Percentiles rank a stretch among this genome's conserved stretches.
Conservation (phyloP, 2,113 vertebrate species). For the Cygnus atratus region DNA sequence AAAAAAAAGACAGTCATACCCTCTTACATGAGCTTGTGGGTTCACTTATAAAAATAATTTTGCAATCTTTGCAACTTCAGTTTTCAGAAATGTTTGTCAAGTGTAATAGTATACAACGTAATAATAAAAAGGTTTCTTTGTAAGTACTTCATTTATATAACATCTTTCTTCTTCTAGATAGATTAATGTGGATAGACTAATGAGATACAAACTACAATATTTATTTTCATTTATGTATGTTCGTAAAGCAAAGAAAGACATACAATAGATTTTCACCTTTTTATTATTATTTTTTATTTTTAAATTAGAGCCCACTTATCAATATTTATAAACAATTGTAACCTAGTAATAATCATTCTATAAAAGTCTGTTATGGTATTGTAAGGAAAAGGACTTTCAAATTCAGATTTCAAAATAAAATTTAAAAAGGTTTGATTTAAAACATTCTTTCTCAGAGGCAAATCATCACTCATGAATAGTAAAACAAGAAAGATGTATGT, state of each 20-base stretch:
- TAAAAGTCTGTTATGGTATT: neutral
- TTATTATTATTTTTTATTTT: neutral
- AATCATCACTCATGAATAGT: neutral
- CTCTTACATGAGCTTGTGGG: neutral
- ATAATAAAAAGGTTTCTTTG: neutral
- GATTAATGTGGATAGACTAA: neutral
- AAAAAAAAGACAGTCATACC: neutral
- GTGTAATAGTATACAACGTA: neutral
- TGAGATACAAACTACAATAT: neutral
- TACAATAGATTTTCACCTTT: neutral
- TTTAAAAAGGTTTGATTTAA: neutral
- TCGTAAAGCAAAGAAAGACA: neutral
- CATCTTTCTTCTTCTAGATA: neutral
- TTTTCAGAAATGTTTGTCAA: neutral
- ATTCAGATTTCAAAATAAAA: neutral
- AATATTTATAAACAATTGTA: neutral
- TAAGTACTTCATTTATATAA: neutral
- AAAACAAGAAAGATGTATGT: neutral
- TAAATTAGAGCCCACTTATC: neutral
- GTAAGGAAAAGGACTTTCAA: neutral
- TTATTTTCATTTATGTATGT: neutral
- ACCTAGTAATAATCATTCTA: neutral
- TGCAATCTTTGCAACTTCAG: neutral
- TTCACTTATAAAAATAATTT: neutral
- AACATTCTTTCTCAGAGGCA: neutral